Conservation (phyloP, 2,797 vertebrate species). For the Lophius americanus region DNA sequence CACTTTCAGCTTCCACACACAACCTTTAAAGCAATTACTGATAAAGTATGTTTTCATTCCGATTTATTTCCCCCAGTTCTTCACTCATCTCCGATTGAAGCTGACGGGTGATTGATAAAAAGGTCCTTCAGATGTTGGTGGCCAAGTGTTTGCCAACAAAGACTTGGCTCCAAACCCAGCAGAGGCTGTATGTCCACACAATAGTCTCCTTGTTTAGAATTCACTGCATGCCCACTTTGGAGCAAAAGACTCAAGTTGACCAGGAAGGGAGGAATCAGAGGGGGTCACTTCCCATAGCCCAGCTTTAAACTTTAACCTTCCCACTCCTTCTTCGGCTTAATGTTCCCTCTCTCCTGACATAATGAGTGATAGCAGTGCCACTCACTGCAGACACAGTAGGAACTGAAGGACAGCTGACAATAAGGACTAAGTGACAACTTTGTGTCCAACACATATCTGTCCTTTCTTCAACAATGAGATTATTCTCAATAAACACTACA, state of each 20-base stretch:
- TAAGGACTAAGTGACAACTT: constrained; percentile 29
- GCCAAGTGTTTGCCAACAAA: constrained; percentile 37
- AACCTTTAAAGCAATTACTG: constrained; percentile 4
- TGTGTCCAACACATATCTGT: constrained; percentile 23
- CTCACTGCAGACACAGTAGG: constrained; percentile 8
- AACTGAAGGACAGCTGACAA: constrained; percentile 17
- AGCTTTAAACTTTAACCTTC: constrained; percentile 75
- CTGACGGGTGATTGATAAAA: constrained; percentile 10
- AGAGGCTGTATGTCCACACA: constrained; percentile 53
- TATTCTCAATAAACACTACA: constrained; percentile 5
- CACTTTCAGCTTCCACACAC: neutral
- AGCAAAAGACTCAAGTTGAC: constrained; percentile 59
- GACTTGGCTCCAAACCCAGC: constrained; percentile 48
- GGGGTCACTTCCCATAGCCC: constrained; percentile 75
- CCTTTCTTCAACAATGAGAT: constrained; percentile 3
- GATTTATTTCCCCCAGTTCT: too few species aligned
- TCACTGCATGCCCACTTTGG: constrained; percentile 57
- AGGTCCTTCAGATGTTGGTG: constrained; percentile 38
- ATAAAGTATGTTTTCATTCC: constrained; percentile 1
- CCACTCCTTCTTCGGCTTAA: constrained; percentile 45
- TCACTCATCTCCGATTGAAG: too few species aligned
- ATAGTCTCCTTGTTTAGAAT: constrained; percentile 67
- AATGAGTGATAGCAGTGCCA: constrained; percentile 37
- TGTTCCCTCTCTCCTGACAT: constrained; percentile 31
- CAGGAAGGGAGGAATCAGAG: constrained; percentile 75